phyloP scores from a whole-genome alignment of 2,113 vertebrate species.

The Psephotus haematonotus region DNA sequence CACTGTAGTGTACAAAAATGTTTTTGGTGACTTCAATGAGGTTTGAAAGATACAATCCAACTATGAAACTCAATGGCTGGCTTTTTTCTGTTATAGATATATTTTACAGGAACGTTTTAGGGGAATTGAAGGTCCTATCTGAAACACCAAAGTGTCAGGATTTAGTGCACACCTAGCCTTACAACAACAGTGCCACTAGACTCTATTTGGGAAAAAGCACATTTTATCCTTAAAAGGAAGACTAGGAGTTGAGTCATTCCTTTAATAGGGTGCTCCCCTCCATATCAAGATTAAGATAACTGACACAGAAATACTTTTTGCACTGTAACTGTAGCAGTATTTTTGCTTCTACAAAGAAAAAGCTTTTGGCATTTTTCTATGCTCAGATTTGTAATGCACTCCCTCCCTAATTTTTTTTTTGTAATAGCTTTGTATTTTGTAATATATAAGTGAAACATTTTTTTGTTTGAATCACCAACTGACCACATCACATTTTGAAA shows the following conservation, averaged over 20 bases:
- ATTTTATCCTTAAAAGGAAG: not conserved
- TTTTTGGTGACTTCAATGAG: not conserved
- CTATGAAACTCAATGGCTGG: not conserved
- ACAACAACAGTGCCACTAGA: not conserved
- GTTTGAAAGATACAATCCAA: not conserved
- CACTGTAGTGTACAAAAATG: not conserved
- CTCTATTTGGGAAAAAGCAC: not conserved
- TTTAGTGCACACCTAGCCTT: not conserved
- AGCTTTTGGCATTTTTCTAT: not conserved
- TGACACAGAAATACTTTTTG: not conserved
- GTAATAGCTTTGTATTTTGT: not conserved
- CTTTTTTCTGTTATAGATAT: not conserved
- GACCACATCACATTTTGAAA: not conserved
- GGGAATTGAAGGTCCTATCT: not conserved
- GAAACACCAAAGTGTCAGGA: not conserved
- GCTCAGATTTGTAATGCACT: not conserved
- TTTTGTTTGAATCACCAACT: not conserved
- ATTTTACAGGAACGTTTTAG: not conserved
- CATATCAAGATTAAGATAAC: not conserved
- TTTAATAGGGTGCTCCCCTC: not conserved
- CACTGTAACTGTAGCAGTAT: not conserved
- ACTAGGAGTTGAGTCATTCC: not conserved
- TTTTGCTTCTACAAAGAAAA: not conserved
- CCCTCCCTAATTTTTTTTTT: not conserved
- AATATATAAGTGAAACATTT: not conserved